These are phyloP conservation scores for Palythoa grandis DNA, from an alignment of 92 coral and sea anemone genomes.

Conservation along the genomic window DNA sequence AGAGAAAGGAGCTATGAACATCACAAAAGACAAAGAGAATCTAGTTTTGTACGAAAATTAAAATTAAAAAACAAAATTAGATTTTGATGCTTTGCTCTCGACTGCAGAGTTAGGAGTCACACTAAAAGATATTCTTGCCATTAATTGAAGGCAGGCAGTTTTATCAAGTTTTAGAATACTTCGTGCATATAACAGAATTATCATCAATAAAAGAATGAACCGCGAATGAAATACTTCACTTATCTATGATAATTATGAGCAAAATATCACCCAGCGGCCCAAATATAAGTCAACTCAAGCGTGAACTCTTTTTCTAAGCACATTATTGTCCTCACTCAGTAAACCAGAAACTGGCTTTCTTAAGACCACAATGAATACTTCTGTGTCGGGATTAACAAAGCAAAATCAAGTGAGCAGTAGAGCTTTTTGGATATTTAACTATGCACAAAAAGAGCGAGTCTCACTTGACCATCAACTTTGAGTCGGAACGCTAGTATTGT, in stretches of 20 bases:
- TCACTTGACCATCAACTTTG: neutral
- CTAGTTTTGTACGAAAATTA: constrained; percentile 21
- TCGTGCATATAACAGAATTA: too few relatives aligned
- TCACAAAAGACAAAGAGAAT: neutral
- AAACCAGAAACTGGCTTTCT: neutral
- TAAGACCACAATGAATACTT: neutral
- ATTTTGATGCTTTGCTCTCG: neutral
- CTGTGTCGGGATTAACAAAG: neutral
- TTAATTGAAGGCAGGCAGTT: too few relatives aligned
- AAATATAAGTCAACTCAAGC: neutral
- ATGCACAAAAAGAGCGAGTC: neutral
- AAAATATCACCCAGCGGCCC: constrained; percentile 9
- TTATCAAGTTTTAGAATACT: too few relatives aligned
- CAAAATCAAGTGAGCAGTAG: constrained; percentile 8
- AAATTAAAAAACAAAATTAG: constrained; percentile 7
- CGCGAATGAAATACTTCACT: neutral
- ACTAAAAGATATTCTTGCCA: neutral
- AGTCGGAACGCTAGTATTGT: neutral
- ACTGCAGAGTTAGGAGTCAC: neutral
- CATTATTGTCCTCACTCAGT: constrained; percentile 4
- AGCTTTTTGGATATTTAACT: constrained; percentile 15
- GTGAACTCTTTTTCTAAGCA: neutral
- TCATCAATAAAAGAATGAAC: neutral
- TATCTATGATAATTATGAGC: neutral
- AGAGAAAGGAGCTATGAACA: neutral